Conservation (phyloP, 2,797 vertebrate species). For the Megaceryle alcyon region DNA sequence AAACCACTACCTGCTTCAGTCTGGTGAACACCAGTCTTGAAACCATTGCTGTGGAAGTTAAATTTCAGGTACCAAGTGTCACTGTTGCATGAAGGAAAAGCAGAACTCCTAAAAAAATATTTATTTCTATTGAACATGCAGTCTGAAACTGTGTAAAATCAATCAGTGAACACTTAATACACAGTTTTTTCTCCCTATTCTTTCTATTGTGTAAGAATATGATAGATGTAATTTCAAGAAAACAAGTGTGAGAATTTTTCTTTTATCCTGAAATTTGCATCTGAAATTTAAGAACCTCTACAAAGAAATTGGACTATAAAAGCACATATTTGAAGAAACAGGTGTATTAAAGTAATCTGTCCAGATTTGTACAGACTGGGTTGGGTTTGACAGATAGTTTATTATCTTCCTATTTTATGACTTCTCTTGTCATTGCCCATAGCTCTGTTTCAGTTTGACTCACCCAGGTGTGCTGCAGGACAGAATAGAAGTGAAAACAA, state of each 20-base stretch:
- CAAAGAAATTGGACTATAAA: background rate
- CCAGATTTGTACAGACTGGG: background rate
- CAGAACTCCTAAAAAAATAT: background rate
- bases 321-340: background rate
- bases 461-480: background rate
- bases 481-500: background rate
- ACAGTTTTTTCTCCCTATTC: fast-evolving
- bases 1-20: background rate
- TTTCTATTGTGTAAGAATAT: background rate
- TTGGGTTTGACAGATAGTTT: background rate
- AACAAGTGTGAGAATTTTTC: background rate
- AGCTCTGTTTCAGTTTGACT: background rate
- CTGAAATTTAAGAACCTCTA: background rate
- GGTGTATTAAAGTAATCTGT: background rate
- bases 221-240: background rate
- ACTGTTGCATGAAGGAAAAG: background rate
- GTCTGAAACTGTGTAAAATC: background rate
- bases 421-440: background rate
- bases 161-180: background rate
- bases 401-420: background rate
- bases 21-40: background rate
- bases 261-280: background rate
- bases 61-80: background rate
- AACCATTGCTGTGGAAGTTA: background rate
- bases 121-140: background rate